Base-by-base conservation (phyloP, 1,140 invertebrate genomes). In the Zaprionus camerounensis region DNA sequence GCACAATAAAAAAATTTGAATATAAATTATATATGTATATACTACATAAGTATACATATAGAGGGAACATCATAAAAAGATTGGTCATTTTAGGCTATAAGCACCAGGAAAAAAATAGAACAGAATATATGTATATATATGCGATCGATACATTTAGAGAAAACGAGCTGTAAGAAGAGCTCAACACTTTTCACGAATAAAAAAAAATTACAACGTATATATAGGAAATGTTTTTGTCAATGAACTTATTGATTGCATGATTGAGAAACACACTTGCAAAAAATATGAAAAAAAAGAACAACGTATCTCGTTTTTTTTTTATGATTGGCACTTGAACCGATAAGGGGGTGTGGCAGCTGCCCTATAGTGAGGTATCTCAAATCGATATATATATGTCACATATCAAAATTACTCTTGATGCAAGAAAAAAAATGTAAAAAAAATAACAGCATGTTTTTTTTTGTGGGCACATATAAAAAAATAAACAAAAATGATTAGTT, bases 321-420 rank as follows among this genome's bases (percentile, higher is more conserved):
- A 22, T 68, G 41, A 66, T 49, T 71, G 64, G 68, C 84, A 84
- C 83, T 75, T 53, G 80, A 87, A 87, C 81, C 84, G 84, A 88
- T 88, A 90, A 90, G 70, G 78, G 81, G 84, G 81, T 86, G 82
- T 72, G 31, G 49, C 17, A 41, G 36, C 36, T 68, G 56, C 56
- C 57, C 15, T 41, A 13, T n/a, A 41, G 9, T 9, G 31, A 34
- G 75, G 44, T 17, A 31, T 34, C 12, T 34, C 1, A 34, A 70
- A 51, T 71, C 17, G 44, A n/a, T 38, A 67, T 56, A 13, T 66
- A 34, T 34, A 34, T 34, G 9, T 56, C 63, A 69, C 26, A 13
- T 58, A 53, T 58, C 34, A 31, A 58, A 36, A 55, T 41, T 55
- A 41, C 28, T 6, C n/a, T 55, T 56, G 22, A 15, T 36, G 34